Conservation (phyloP, 2,113 vertebrate genomes). For the Tapirus terrestris region DNA sequence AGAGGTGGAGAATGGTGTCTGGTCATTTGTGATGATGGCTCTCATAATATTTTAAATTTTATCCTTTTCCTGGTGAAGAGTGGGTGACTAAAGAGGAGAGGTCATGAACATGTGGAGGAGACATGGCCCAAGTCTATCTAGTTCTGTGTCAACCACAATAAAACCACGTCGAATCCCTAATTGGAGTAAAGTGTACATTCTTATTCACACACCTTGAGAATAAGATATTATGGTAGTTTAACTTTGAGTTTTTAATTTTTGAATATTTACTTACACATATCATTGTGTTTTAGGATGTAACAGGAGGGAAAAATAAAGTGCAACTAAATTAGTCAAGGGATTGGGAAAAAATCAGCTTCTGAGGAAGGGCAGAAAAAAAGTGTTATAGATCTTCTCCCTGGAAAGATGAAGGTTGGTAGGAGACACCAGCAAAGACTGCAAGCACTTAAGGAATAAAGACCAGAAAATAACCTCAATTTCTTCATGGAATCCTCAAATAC, state of each 20-base stretch:
- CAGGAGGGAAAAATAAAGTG: not conserved
- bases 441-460: not conserved
- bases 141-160: not conserved
- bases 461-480: not conserved
- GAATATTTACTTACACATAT: not conserved
- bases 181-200: not conserved
- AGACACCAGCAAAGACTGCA: not conserved
- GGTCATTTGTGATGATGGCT: not conserved
- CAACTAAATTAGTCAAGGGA: not conserved
- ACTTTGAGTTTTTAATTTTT: not conserved
- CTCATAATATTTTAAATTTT: not conserved
- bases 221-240: not conserved
- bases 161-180: not conserved
- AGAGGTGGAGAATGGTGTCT: not conserved
- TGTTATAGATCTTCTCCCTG: not conserved
- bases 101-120: not conserved
- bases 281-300: not conserved
- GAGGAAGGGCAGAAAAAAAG: not conserved
- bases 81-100: not conserved
- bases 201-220: not conserved
- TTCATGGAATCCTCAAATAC: not conserved
- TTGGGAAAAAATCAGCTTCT: not conserved
- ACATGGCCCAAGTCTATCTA: not conserved
- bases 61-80: not conserved
- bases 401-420: not conserved